phyloP scores from a whole-genome alignment of 2,113 vertebrate species.

The Neotoma lepida region DNA sequence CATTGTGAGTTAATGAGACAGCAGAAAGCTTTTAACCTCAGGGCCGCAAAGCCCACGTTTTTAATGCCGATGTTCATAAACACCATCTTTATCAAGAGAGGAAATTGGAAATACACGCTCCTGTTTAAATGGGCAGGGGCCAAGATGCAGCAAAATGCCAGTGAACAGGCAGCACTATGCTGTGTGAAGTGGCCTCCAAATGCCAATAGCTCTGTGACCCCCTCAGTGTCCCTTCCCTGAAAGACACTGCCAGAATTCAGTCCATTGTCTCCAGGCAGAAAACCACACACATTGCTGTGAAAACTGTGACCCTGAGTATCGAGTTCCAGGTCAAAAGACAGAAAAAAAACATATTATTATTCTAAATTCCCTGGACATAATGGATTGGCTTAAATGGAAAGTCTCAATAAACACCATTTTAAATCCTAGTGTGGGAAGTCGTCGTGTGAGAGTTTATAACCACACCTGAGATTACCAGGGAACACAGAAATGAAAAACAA shows the following conservation, averaged over 20 bases:
- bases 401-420: not conserved
- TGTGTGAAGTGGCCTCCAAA: not conserved
- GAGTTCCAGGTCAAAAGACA: not conserved
- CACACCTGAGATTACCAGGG: not conserved
- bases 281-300: not conserved
- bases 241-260: not conserved
- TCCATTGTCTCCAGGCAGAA: not conserved
- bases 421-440: slow-evolving; percentile 2
- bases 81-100: slow-evolving; percentile 26
- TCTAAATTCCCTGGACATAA: not conserved
- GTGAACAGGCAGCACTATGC: not conserved
- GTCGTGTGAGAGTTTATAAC: not conserved
- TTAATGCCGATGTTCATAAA: slow-evolving; percentile 49
- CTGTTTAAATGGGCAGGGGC: slow-evolving; percentile 52
- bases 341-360: not conserved
- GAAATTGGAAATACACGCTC: slow-evolving; percentile 60
- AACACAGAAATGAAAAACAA: slow-evolving; percentile 14
- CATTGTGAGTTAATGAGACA: slow-evolving; percentile 78
- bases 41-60: slow-evolving; percentile 33
- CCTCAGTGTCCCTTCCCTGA: not conserved
- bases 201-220: not conserved
- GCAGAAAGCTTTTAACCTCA: slow-evolving; percentile 72
- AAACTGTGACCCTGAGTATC: not conserved
- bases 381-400: slow-evolving; percentile 2
- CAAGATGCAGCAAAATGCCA: slow-evolving; percentile 69